Evolutionary conservation across 2,797 vertebrate genomes (phyloP).

Genomic region (Syngnathus rostellatus): DNA sequence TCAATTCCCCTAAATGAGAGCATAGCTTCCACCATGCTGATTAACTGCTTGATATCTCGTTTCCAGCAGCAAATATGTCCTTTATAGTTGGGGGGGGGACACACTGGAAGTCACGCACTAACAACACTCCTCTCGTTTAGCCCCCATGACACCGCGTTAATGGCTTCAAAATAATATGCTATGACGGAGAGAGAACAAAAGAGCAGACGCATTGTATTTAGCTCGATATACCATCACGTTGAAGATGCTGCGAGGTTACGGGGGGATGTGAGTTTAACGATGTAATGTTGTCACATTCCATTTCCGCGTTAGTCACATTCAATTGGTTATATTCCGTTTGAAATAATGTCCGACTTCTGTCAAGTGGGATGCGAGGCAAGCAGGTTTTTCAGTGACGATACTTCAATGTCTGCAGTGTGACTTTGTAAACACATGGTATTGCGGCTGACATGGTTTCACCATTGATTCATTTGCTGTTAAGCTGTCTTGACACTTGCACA

Average conservation of each 20-base stretch:
- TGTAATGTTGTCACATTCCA: background rate
- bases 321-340: background rate
- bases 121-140: constrained; percentile 34
- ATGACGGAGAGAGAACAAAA: constrained; percentile 5
- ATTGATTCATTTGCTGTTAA: constrained; percentile 52
- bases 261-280: background rate
- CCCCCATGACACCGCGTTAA: constrained; percentile 29
- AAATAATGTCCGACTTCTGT: background rate
- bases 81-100: constrained; percentile 13
- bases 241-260: background rate
- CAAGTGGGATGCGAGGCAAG: background rate
- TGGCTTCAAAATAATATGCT: constrained; percentile 26
- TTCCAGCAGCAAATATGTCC: constrained; percentile 6
- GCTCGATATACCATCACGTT: background rate
- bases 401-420: constrained; percentile 14
- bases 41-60: constrained; percentile 3
- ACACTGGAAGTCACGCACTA: constrained; percentile 13
- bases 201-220: background rate
- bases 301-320: background rate
- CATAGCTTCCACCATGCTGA: constrained; percentile 27
- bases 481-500: constrained; percentile 50
- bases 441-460: constrained; percentile 54
- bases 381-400: background rate
- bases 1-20: constrained; percentile 43
- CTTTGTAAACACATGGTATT: constrained; percentile 16